Base-by-base conservation (phyloP, 2,888 invertebrate species). In the Aricia artaxerxes region DNA sequence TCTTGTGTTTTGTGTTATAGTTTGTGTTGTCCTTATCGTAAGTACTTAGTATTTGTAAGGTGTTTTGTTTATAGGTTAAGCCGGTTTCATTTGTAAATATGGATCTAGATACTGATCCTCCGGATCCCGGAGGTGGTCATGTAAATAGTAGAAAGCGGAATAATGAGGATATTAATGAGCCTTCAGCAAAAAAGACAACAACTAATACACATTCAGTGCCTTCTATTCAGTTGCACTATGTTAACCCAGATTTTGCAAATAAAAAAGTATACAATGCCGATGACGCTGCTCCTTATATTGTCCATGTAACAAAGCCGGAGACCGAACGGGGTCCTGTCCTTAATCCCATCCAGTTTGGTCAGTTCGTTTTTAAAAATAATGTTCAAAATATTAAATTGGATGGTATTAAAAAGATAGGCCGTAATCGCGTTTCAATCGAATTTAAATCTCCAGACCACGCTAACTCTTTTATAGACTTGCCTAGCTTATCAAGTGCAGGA, bases 351-450 rank as follows among this genome's bases (percentile, higher is more conserved):
- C 76, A 76, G 31, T 76, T 76, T 76, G 76, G 76, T 11, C 76
- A 76, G 3, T 76, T 76, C 13, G 11, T 76, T 53, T 76, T 53
- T 13, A 76, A 76, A 76, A 76, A 76, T 49, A 76, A 76, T 1
- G 31, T 76, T 9, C 1, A 57, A 16, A 76, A 76, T 35, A 76
- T 76, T 57, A 57, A n/a, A 2, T 11, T 76, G 35, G 76, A 76
- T 57, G 76, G 76, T 5, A 76, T 76, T 31, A 76, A 76, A 24
- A 24, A 53, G 9, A 24, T 76, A 4, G 53, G 57, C 16, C 38
- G 77, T 9, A 77, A 77, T 57, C 53, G 77, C 1, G 16, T 77
- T 0, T 77, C 77, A 6, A 60, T 77, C 0, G 57, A 77, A 44
- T 77, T 77, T 16, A 77, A 57, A 57, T 53, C 31, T 1, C 31